Evolutionary conservation across 2,113 vertebrate genomes (phyloP).

Genomic region (Brachionichthys hirsutus): DNA sequence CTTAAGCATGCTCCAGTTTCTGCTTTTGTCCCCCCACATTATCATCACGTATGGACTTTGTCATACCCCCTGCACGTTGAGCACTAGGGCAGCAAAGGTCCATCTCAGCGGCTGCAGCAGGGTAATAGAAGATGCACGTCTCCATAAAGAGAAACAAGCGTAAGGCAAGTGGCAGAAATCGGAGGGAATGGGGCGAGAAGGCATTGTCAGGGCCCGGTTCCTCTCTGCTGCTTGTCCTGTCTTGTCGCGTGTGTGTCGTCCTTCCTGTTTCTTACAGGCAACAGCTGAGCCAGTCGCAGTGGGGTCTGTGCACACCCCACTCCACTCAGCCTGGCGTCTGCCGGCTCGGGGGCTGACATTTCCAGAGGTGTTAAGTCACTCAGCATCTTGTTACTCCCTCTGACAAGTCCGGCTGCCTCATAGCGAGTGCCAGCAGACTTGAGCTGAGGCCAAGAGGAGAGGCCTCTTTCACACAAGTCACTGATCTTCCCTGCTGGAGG

Average conservation of each 20-base stretch:
- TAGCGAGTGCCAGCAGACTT: conserved; percentile 57
- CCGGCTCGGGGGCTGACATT: conserved; percentile 72
- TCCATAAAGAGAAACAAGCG: conserved; percentile 37
- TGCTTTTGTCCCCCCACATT: conserved; percentile 28
- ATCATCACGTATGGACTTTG: conserved; percentile 19
- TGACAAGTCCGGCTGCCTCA: conserved; percentile 71
- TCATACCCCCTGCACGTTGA: conserved; percentile 40
- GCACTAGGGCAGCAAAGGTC: conserved; percentile 45
- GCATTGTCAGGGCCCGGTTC: conserved; percentile 8
- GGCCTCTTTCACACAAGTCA: conserved; percentile 68
- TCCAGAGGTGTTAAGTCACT: conserved; percentile 82
- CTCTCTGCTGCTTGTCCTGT: conserved; percentile 60
- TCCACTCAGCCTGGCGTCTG: conserved; percentile 57
- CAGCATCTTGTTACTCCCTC: conserved; percentile 75
- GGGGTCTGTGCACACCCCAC: conserved; percentile 40
- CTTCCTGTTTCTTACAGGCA: conserved; percentile 49
- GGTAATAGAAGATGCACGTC: conserved; percentile 61
- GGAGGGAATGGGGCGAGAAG: conserved; percentile 31
- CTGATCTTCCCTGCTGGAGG: conserved; percentile 69
- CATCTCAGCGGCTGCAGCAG: conserved; percentile 42
- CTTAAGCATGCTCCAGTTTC: conserved; percentile 48
- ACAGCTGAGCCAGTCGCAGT: conserved; percentile 66
- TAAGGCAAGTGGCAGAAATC: conserved; percentile 47
- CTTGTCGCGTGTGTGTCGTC: conserved; percentile 35
- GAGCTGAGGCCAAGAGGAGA: conserved; percentile 59